Conservation (phyloP, 2,113 vertebrate genomes). For the Macroglossus sobrinus region DNA sequence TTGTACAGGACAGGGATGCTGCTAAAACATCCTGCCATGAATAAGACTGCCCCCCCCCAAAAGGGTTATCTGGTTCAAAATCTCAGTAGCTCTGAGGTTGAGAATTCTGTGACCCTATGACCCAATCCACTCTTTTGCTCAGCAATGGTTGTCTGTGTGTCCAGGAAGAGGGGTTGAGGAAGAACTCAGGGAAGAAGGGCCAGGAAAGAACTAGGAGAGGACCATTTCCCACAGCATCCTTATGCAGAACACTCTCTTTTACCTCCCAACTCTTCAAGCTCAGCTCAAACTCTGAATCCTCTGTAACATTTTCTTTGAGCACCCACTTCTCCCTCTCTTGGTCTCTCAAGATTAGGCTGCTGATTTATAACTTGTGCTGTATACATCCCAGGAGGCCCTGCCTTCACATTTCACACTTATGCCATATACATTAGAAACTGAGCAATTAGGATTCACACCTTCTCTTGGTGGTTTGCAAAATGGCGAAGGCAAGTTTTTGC, state of each 20-base stretch:
- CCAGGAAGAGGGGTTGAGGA: not conserved
- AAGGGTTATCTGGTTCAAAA: not conserved
- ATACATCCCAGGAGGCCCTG: not conserved
- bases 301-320: not conserved
- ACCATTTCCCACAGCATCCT: not conserved
- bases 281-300: not conserved
- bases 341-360: not conserved
- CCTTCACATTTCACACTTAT: not conserved
- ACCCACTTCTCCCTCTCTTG: not conserved
- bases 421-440: not conserved
- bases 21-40: not conserved
- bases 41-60: not conserved
- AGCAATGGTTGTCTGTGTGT: not conserved
- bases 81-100: not conserved
- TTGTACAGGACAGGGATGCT: not conserved
- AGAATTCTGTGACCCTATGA: not conserved
- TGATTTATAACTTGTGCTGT: not conserved
- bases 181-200: not conserved
- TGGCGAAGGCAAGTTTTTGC: not conserved
- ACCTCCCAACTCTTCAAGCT: not conserved
- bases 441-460: conserved; percentile 50
- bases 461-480: not conserved
- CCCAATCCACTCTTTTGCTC: not conserved
- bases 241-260: not conserved
- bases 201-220: not conserved